Evolutionary conservation across 2,888 invertebrate genomes (phyloP), one percentile per base, ranked within the genome.

Genomic region (Trissonchulus latispiculum): DNA sequence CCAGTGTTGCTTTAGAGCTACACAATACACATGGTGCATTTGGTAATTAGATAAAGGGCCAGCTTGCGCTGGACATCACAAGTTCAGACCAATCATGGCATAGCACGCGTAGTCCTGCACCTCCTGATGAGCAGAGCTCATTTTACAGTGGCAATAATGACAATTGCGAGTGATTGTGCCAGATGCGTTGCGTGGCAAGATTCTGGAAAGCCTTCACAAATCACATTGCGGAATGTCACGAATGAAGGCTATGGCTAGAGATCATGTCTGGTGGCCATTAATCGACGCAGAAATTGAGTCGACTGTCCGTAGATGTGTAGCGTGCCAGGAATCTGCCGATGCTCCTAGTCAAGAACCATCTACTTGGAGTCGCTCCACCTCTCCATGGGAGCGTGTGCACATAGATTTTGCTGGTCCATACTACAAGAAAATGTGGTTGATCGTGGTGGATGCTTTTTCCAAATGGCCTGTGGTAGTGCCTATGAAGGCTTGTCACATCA

Each of bases 321-420:
- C 32, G 0, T 81, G 80, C 71, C 75, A 73, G 31, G 31, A 48
- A 0, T 71, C 74, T 8, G 75, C 76, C 23, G 77, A 75, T 36
- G 68, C 61, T 1, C 80, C 79, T 23, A 61, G 73, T 61, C 76
- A 77, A 66, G 75, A 76, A n/a, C 75, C 76, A 1, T 76, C 77
- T 62, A 77, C 80, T 28, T 82, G 81, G 81, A 74, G 77, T 32
- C 75, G 61, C 37, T 77, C 82, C 33, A 76, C 73, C 2, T 74
- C 77, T 70, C 79, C 80, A 18, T 83, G 82, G 81, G 78, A 83
- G 72, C 77, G 84, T 31, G 75, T 85, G 1, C 84, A 85, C 77
- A 77, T 84, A 28, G 85, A 85, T 76, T 84, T 83, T 78, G 83
- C 84, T 23, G 84, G 84, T 8, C 84, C 83, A 37, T 75, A 82